Conservation (phyloP, 2,797 vertebrate genomes). For the Catamblyrhynchus diadema region DNA sequence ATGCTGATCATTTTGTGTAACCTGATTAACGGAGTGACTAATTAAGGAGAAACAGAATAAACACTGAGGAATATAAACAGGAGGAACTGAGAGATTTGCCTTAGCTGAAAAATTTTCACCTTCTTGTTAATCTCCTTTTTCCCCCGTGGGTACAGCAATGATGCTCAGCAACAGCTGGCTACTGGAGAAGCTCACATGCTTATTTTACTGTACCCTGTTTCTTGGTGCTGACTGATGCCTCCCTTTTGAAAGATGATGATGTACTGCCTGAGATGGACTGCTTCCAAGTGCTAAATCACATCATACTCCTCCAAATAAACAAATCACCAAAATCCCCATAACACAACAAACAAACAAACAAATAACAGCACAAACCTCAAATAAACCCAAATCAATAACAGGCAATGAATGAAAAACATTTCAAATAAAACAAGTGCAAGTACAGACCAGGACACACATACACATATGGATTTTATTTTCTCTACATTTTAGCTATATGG, state of each 20-base stretch:
- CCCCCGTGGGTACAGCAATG: not conserved
- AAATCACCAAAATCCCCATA: not conserved
- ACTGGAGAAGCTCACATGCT: not conserved
- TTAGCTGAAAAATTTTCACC: not conserved
- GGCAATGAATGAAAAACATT: not conserved
- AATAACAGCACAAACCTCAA: not conserved
- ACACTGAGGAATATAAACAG: not conserved
- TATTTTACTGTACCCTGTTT: slow-evolving; percentile 47
- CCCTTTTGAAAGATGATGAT: not conserved
- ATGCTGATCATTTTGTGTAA: not conserved
- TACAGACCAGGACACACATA: not conserved
- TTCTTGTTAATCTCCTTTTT: not conserved
- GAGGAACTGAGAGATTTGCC: not conserved
- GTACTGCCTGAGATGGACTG: slow-evolving; percentile 25
- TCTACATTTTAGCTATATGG: not conserved
- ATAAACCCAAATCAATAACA: not conserved
- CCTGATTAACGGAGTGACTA: not conserved
- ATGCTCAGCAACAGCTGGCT: not conserved
- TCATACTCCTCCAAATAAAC: not conserved
- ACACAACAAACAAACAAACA: not conserved
- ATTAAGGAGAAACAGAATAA: slow-evolving; percentile 1
- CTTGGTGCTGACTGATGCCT: slow-evolving; percentile 53
- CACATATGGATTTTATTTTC: not conserved
- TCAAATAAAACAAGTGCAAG: not conserved
- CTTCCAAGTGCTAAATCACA: slow-evolving; percentile 39